Conservation (phyloP, 2,888 invertebrate species). For the Cosmia pyralina region DNA sequence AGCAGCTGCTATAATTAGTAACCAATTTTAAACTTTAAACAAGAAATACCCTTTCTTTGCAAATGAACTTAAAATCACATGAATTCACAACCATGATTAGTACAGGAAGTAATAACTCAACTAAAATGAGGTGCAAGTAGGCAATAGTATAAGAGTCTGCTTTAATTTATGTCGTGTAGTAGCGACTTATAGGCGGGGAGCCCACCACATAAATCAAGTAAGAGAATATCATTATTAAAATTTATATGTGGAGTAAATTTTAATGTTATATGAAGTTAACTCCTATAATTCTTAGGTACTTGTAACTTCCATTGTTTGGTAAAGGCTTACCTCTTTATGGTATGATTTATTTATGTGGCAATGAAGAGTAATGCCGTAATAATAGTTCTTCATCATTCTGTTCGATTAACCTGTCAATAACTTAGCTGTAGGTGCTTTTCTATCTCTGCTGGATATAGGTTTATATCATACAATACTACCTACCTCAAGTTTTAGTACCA, state of each 20-base stretch:
- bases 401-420: constrained; percentile 33
- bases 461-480: neutral
- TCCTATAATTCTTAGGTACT: constrained; percentile 1
- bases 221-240: constrained; percentile 51
- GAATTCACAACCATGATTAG: constrained; percentile 18
- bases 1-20: neutral
- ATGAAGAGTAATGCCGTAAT: neutral
- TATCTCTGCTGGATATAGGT: neutral
- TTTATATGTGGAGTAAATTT: constrained; percentile 49
- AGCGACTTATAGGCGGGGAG: constrained; percentile 46
- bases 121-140: constrained; percentile 40
- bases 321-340: constrained; percentile 8
- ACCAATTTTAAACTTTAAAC: neutral
- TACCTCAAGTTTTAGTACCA: neutral
- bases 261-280: constrained; percentile 12
- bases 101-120: constrained; percentile 40
- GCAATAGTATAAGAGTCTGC: constrained; percentile 31
- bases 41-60: constrained; percentile 10
- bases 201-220: constrained; percentile 46
- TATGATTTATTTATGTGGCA: constrained; percentile 25
- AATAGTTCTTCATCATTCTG: constrained; percentile 11
- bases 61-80: constrained; percentile 14
- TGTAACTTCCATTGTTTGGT: constrained; percentile 26
- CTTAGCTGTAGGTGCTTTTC: neutral
- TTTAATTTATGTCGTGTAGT: constrained; percentile 53